A percentile compares a stretch with the other conserved stretches of the same genome.
Evolutionary conservation across 2,888 invertebrate genomes (phyloP).

Genomic region (Drosophila testacea): DNA sequence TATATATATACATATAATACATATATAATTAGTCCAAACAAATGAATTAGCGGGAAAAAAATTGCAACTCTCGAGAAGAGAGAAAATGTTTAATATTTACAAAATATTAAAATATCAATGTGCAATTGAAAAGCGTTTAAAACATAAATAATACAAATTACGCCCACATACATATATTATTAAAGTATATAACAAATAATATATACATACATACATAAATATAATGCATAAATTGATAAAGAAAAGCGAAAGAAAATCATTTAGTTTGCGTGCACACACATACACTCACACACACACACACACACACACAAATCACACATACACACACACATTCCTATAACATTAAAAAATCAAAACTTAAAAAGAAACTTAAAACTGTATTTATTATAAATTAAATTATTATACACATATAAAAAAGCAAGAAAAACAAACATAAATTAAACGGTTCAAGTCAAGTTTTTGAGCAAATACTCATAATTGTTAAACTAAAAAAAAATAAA

Average conservation of each 20-base stretch:
- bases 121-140: slow-evolving; percentile 81
- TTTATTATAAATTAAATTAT: slow-evolving; percentile 57
- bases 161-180: slow-evolving; percentile 38
- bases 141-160: slow-evolving; percentile 31
- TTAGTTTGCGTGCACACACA: slow-evolving; percentile 53
- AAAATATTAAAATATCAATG: slow-evolving; percentile 82
- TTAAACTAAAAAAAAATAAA: slow-evolving; percentile 63
- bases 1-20: slow-evolving; percentile 49
- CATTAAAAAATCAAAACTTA: slow-evolving; percentile 68
- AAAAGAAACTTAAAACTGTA: slow-evolving; percentile 60
- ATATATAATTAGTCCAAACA: slow-evolving; percentile 70
- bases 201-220: slow-evolving; percentile 14
- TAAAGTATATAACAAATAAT: slow-evolving; percentile 19
- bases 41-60: slow-evolving; percentile 59
- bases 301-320: slow-evolving; percentile 18
- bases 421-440: slow-evolving; percentile 51
- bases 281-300: slow-evolving; percentile 26
- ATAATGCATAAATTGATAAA: slow-evolving; percentile 16
- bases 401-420: slow-evolving; percentile 40
- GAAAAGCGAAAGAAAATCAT: slow-evolving; percentile 54
- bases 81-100: slow-evolving; percentile 72
- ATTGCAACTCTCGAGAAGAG: slow-evolving; percentile 34
- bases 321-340: slow-evolving; percentile 38
- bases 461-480: slow-evolving; percentile 81
- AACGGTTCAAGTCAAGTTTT: slow-evolving; percentile 74